Percentiles rank a stretch among this genome's conserved stretches.
Evolutionary conservation across 2,113 vertebrate species (phyloP).

Genomic region (Oreocharis arfaki): DNA sequence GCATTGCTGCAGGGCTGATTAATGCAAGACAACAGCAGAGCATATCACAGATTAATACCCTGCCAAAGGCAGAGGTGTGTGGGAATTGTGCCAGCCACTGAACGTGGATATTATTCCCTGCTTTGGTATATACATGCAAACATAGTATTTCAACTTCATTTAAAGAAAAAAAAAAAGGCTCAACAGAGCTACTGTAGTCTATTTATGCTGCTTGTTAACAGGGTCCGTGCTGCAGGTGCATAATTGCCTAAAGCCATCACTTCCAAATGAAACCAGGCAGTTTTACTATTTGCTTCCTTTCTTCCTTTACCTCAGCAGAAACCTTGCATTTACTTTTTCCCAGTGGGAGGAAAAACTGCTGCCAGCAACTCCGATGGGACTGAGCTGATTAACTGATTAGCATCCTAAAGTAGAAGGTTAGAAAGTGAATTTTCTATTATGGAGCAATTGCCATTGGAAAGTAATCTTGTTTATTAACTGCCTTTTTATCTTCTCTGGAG

Average conservation of each 20-base stretch:
- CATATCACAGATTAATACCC: not conserved
- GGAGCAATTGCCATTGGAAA: slow-evolving; percentile 38
- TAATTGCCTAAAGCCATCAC: not conserved
- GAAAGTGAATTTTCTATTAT: slow-evolving; percentile 26
- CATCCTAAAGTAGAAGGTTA: slow-evolving; percentile 24
- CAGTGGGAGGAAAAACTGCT: not conserved
- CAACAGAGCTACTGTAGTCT: not conserved
- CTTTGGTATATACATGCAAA: not conserved
- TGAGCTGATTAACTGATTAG: slow-evolving; percentile 39
- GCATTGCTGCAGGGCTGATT: not conserved
- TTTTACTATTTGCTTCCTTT: not conserved
- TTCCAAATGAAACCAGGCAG: not conserved
- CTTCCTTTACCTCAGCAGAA: not conserved
- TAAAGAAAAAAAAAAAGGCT: not conserved
- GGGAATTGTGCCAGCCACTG: not conserved
- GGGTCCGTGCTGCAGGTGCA: not conserved
- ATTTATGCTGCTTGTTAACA: not conserved
- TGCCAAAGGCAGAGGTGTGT: not conserved
- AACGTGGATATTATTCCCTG: not conserved
- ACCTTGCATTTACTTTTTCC: not conserved
- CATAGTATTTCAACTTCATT: not conserved
- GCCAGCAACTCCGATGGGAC: not conserved
- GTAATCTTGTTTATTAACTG: slow-evolving; percentile 30
- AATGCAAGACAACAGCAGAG: not conserved
- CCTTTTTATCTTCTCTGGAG: slow-evolving; percentile 34